phyloP scores from a whole-genome alignment of 2,797 vertebrate species.

The Acrossocheilus fasciatus region DNA sequence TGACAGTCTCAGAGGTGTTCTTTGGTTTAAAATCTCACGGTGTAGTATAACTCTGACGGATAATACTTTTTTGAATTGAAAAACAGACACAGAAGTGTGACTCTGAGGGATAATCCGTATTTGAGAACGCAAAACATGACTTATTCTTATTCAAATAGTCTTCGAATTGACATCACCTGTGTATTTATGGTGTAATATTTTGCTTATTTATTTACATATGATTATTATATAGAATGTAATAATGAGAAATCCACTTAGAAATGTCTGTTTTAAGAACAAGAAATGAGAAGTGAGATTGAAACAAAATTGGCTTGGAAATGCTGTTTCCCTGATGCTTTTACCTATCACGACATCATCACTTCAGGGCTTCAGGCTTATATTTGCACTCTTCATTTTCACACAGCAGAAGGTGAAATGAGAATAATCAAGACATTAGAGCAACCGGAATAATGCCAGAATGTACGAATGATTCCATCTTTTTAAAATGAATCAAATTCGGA shows the following conservation, averaged over 20 bases:
- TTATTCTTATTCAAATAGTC: not conserved
- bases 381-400: constrained; percentile 31
- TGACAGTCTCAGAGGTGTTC: constrained; percentile 23
- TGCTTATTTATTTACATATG: not conserved
- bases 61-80: constrained; percentile 5
- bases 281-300: constrained; percentile 4
- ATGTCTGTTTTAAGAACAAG: constrained; percentile 9
- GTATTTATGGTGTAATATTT: not conserved
- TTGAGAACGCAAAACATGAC: not conserved
- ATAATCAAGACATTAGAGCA: constrained; percentile 22
- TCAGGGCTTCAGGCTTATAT: constrained; percentile 16
- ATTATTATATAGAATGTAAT: constrained; percentile 1
- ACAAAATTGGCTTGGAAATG: not conserved
- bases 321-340: constrained; percentile 8
- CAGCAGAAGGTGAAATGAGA: constrained; percentile 37
- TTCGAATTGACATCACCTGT: not conserved
- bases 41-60: constrained; percentile 20
- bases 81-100: not conserved
- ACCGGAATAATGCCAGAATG: constrained; percentile 16
- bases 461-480: not conserved
- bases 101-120: not conserved
- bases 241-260: not conserved
- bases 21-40: not conserved
- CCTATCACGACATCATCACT: constrained; percentile 28
- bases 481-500: not conserved